Percentiles rank a stretch among this genome's conserved stretches.
These are phyloP conservation scores for Leucoma salicis DNA, from an alignment of 2,888 invertebrate species.

Conservation along the genomic window DNA sequence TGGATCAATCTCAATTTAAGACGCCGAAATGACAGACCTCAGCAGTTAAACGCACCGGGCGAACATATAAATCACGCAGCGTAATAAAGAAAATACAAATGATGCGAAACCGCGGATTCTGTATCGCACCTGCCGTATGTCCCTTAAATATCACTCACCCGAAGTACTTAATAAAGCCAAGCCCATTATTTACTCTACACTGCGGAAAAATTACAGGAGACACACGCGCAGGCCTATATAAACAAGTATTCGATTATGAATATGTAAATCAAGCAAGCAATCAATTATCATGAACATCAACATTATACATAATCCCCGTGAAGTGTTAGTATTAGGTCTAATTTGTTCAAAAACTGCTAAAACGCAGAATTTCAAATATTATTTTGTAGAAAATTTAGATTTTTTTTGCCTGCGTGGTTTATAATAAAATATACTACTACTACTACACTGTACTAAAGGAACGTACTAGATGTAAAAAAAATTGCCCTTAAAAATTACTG, in stretches of 20 bases:
- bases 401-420: no score
- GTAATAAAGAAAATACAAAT: conserved; percentile 77
- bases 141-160: conserved; percentile 66
- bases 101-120: conserved; percentile 48
- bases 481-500: no score
- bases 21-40: conserved; percentile 76
- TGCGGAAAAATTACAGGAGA: conserved; percentile 17
- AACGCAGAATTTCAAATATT: no score
- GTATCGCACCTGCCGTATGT: conserved; percentile 49
- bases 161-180: conserved; percentile 72
- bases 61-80: conserved; percentile 73
- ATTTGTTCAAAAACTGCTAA: no score
- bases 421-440: no score
- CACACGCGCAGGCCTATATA: conserved; percentile 16
- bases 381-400: no score
- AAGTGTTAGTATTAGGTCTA: no score
- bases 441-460: no score
- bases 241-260: conserved; percentile 28
- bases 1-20: conserved; percentile 81
- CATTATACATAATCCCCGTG: conserved; percentile 20
- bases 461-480: no score
- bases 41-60: conserved; percentile 80
- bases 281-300: conserved; percentile 23
- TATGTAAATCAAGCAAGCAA: conserved; percentile 27
- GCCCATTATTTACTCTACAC: conserved; percentile 32